Evolutionary conservation across 1,140 invertebrate genomes (phyloP), one percentile per base, ranked within the genome.

Genomic region (Nebria ingens): DNA sequence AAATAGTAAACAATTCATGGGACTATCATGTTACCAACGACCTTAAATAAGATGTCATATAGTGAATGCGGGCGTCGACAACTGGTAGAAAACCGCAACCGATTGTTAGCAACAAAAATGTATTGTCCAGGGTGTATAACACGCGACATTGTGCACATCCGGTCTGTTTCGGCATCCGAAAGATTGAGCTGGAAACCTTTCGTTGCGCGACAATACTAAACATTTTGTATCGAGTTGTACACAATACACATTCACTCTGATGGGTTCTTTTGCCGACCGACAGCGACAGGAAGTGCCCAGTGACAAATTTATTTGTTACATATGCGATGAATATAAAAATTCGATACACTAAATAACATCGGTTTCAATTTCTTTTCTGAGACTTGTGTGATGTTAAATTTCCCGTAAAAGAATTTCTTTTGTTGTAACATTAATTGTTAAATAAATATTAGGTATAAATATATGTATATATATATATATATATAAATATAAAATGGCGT

Each of bases 111-210:
- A 45, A 11, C 6, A 11, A n/a, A n/a, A n/a, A 45, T 45, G 9
- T 45, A 12, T 45, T 45, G 40, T 45, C 3, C 17, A 45, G n/a
- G n/a, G 40, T 45, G 40, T 17, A 4, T 17, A 45, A 45, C 40
- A 45, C 40, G 40, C 40, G 40, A 45, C 40, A 45, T 45, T 45
- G 15, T 45, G 40, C 40, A 45, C 40, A 45, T 45, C 40, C 40
- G 40, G 40, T 45, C 9, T 34, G 15, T 4, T 12, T 17, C 3
- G 9, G 15, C 9, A 45, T 17, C 40, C 40, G n/a, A n/a, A n/a
- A n/a, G n/a, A n/a, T n/a, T 45, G 9, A 9, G 4, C 40, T 45
- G 15, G 17, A 4, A 3, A 17, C 15, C 40, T 45, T 9, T 12
- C 17, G 40, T 4, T 45, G 6, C 40, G 40, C 40, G 15, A 45